Percentiles rank a stretch among this genome's conserved stretches.
phyloP scores from a whole-genome alignment of 2,113 vertebrate genomes.

The Otis tarda region DNA sequence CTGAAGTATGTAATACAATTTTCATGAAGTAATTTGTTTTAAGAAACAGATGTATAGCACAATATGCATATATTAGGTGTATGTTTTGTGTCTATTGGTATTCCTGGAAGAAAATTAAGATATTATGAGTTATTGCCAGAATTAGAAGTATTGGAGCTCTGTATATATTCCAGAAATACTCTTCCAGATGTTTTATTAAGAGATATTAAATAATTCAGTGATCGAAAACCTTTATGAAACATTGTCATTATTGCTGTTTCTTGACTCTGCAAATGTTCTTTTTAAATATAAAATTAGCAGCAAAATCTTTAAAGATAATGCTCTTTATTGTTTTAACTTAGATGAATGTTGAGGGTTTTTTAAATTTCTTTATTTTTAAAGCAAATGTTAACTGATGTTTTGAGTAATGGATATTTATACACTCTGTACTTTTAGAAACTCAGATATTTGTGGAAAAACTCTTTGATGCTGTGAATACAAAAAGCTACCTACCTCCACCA shows the following conservation, averaged over 20 bases:
- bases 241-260: neutral
- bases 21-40: neutral
- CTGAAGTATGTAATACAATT: neutral
- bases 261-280: neutral
- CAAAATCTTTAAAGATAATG: neutral
- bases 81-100: neutral
- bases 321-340: neutral
- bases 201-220: neutral
- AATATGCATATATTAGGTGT: neutral
- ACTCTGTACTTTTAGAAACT: slow-evolving; percentile 82
- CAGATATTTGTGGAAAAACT: slow-evolving; percentile 97
- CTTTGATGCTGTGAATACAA: slow-evolving; percentile 96
- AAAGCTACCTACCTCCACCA: slow-evolving; percentile 92
- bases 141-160: neutral
- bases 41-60: neutral
- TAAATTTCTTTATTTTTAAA: neutral
- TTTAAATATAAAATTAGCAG: neutral
- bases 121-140: neutral
- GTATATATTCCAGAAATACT: neutral
- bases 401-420: neutral
- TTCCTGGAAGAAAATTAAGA: neutral
- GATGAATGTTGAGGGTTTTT: neutral
- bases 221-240: neutral
- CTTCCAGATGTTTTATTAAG: neutral
- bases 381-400: neutral